Percentiles rank a stretch among this genome's conserved stretches.
These are phyloP conservation scores for Daboia siamensis DNA, from an alignment of 2,113 vertebrate species.

Conservation along the genomic window DNA sequence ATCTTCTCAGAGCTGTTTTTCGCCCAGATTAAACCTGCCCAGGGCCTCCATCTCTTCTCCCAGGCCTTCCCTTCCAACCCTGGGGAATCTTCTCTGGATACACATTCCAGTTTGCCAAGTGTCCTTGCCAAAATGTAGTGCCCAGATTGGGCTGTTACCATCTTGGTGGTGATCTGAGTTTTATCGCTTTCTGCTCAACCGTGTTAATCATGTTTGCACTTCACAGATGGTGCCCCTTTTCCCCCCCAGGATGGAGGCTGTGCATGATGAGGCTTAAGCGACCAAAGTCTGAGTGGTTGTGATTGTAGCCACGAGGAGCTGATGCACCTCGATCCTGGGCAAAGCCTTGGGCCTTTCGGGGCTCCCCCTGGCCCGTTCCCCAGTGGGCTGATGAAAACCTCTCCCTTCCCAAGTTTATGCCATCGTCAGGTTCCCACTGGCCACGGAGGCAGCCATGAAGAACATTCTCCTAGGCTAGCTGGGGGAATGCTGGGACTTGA, in stretches of 20 bases:
- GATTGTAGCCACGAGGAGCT: slow-evolving; percentile 80
- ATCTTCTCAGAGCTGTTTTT: no score
- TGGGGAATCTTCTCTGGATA: not conserved
- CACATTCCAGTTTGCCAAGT: not conserved
- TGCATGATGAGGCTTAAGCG: slow-evolving; percentile 86
- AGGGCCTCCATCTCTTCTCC: not conserved
- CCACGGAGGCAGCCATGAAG: slow-evolving; percentile 97
- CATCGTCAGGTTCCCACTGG: slow-evolving; percentile 97
- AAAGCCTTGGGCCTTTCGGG: not conserved
- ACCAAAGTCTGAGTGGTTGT: slow-evolving; percentile 92
- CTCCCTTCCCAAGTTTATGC: slow-evolving; percentile 81
- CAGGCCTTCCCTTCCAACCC: not conserved
- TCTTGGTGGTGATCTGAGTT: no score
- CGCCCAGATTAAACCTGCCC: not conserved
- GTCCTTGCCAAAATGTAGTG: not conserved
- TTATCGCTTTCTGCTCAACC: not conserved
- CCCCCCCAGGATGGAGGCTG: slow-evolving; percentile 54
- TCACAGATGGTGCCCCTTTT: not conserved
- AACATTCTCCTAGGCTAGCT: slow-evolving; percentile 72
- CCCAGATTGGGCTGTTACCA: not conserved
- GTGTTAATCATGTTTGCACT: not conserved
- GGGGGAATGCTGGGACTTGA: not conserved
- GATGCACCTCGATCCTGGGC: slow-evolving; percentile 72
- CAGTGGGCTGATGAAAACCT: not conserved
- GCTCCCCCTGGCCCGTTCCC: no score